Evolutionary conservation across 2,797 vertebrate genomes (phyloP).

Genomic region (Rhabdomys pumilio): DNA sequence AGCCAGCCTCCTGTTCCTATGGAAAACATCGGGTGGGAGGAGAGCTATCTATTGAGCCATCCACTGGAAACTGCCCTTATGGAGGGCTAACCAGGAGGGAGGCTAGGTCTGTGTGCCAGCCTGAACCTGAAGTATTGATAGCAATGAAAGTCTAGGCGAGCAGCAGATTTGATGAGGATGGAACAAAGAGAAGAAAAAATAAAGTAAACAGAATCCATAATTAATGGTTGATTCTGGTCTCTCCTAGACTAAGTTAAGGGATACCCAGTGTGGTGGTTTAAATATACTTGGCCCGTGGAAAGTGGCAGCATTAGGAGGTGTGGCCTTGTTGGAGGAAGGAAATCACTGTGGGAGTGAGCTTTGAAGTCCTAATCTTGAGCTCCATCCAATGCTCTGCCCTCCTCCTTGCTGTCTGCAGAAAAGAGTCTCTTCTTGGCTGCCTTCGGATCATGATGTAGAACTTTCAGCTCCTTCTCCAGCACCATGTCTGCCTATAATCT

Average conservation of each 20-base stretch:
- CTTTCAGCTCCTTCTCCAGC: background rate
- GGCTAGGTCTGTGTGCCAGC: background rate
- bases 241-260: background rate
- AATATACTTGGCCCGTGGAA: background rate
- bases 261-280: background rate
- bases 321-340: background rate
- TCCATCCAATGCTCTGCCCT: background rate
- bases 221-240: background rate
- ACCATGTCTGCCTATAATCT: background rate
- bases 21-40: background rate
- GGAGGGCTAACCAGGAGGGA: background rate
- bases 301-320: background rate
- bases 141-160: background rate
- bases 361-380: background rate
- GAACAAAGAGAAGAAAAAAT: background rate
- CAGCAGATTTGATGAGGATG: background rate
- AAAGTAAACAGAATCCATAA: fast-evolving
- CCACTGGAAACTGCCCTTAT: background rate
- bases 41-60: fast-evolving
- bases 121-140: background rate
- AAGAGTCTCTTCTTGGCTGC: background rate
- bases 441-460: background rate
- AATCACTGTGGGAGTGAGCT: background rate
- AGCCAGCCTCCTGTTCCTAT: background rate
- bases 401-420: background rate